Percentiles rank a stretch among this genome's conserved stretches.
Conservation (phyloP, 2,888 invertebrate species). For the Cerastis leucographa region DNA sequence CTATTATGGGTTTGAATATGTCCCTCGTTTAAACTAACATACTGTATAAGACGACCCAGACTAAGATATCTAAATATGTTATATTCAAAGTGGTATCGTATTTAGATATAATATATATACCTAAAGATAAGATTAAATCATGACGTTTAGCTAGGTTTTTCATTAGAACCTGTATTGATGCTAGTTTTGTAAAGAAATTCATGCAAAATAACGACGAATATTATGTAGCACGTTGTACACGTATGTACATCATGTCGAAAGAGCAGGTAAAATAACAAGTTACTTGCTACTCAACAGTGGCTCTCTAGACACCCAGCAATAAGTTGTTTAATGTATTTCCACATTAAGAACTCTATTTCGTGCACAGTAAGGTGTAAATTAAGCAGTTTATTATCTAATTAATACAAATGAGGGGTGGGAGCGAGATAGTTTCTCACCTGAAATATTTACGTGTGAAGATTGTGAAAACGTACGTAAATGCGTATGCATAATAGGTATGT, state of each 20-base stretch:
- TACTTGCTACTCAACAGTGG: background rate
- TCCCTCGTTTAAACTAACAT: too few species aligned
- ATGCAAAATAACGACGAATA: background rate
- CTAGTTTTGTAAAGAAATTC: background rate
- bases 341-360: conserved; percentile 19
- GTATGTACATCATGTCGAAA: background rate
- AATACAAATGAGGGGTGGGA: conserved; percentile 15
- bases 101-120: too few species aligned
- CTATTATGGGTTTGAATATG: too few species aligned
- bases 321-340: conserved; percentile 8
- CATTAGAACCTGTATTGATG: background rate
- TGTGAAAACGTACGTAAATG: background rate
- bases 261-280: background rate
- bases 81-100: background rate
- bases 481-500: too few species aligned
- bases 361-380: background rate
- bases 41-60: too few species aligned
- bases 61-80: too few species aligned
- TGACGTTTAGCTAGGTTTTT: background rate
- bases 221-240: background rate
- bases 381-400: conserved; percentile 11
- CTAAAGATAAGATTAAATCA: too few species aligned
- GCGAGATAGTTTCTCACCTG: conserved; percentile 7
- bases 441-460: conserved; percentile 9
- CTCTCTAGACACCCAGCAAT: background rate